Conservation (phyloP, 2,888 invertebrate genomes). For the Leucophenga maculata region DNA sequence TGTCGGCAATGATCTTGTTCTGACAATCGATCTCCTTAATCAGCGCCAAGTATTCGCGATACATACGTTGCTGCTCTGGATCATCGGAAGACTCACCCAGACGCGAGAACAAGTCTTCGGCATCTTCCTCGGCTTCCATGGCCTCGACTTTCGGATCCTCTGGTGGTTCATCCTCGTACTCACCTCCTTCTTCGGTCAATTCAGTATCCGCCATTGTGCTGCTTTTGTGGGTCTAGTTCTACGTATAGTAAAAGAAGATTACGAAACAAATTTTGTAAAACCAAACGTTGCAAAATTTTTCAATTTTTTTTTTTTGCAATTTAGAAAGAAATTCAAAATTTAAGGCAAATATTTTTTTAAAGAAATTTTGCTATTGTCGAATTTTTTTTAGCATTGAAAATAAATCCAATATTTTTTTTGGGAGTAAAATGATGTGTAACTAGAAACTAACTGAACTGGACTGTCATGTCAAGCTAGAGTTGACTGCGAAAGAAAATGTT, state of each 20-base stretch:
- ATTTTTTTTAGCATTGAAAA: constrained; percentile 19
- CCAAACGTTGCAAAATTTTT: background rate
- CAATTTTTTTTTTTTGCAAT: background rate
- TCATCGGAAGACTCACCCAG: constrained; percentile 61
- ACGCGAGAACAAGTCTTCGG: constrained; percentile 55
- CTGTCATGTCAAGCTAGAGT: too few relatives aligned
- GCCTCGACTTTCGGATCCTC: constrained; percentile 37
- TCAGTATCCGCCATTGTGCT: constrained; percentile 47
- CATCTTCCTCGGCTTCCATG: constrained; percentile 47
- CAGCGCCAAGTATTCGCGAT: constrained; percentile 62
- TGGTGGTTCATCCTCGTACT: constrained; percentile 41
- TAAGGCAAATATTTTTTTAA: constrained; percentile 5
- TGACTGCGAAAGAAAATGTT: too few relatives aligned
- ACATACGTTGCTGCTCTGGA: constrained; percentile 61
- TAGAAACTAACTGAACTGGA: too few relatives aligned
- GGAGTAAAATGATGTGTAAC: background rate
- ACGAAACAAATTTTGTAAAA: constrained; percentile 4
- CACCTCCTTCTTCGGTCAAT: constrained; percentile 41
- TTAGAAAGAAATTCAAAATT: background rate
- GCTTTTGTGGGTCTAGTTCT: background rate
- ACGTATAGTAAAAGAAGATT: background rate
- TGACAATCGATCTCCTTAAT: constrained; percentile 67
- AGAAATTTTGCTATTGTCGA: constrained; percentile 12
- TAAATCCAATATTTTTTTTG: constrained; percentile 22
- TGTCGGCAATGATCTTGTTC: constrained; percentile 62